Evolutionary conservation across 2,113 vertebrate species (phyloP).

Genomic region (Oryzias melastigma): DNA sequence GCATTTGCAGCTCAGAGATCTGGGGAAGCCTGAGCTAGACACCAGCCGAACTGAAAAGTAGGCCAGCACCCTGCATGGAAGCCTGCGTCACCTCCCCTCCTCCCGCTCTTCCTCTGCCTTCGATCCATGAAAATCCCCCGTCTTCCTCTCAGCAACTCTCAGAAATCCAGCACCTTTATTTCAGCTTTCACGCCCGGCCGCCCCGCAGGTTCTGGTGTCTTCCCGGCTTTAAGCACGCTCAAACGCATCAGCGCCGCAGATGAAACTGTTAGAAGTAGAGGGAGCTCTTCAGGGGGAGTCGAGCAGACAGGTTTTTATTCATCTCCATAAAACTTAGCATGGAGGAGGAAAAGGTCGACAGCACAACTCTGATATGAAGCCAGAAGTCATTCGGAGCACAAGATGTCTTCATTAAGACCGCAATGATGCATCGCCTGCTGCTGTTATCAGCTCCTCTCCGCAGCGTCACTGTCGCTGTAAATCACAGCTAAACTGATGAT

Average conservation of each 20-base stretch:
- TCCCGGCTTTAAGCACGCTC: background rate
- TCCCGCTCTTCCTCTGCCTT: background rate
- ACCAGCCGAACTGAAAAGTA: constrained; percentile 37
- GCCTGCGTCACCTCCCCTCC: constrained; percentile 19
- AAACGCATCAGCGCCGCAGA: background rate
- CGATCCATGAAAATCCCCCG: constrained; percentile 10
- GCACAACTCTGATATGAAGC: background rate
- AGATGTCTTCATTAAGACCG: too few species aligned
- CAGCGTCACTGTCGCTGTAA: background rate
- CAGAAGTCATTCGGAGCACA: background rate
- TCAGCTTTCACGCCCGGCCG: constrained; percentile 18
- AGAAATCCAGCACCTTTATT: constrained; percentile 32
- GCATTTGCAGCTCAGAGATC: constrained; percentile 11
- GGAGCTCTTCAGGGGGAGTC: constrained; percentile 7
- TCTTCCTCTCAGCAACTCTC: constrained; percentile 10
- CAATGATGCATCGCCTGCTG: too few species aligned
- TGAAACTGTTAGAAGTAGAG: constrained; percentile 12
- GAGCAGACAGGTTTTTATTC: constrained; percentile 2
- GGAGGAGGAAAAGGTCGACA: background rate
- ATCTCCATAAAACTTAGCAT: background rate
- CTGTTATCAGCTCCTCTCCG: background rate
- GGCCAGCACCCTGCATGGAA: constrained; percentile 39
- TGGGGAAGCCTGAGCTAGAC: constrained; percentile 34
- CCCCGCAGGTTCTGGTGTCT: constrained; percentile 4
- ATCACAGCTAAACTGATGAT: background rate